phyloP scores from a whole-genome alignment of 2,113 vertebrate species.

The Sclerurus mexicanus region DNA sequence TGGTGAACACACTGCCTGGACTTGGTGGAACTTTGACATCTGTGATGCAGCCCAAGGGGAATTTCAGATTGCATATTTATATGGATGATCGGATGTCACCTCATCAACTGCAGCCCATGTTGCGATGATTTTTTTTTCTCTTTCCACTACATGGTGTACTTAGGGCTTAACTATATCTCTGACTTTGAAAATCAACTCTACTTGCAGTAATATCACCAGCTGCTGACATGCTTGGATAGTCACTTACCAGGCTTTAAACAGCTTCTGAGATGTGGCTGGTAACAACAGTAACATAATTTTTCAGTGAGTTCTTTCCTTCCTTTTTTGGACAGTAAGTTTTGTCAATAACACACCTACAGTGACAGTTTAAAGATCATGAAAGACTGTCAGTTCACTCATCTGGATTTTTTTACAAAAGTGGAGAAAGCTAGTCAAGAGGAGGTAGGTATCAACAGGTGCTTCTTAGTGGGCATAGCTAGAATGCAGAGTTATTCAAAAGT shows the following conservation, averaged over 20 bases:
- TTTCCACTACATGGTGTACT: background rate
- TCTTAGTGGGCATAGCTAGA: background rate
- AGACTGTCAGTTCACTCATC: background rate
- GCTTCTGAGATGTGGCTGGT: background rate
- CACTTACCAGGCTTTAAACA: background rate
- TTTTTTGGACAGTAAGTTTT: background rate
- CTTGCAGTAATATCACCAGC: background rate
- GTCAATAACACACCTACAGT: background rate
- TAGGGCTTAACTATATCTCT: background rate
- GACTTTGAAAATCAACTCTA: background rate
- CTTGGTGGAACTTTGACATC: background rate
- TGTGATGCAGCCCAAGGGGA: background rate
- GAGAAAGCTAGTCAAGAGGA: background rate
- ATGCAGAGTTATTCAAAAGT: background rate
- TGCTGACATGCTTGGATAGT: background rate
- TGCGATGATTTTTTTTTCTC: background rate
- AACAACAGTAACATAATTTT: background rate
- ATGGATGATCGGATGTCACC: background rate
- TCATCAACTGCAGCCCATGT: background rate
- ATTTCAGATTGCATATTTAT: slow-evolving; percentile 1
- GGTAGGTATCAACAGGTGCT: background rate
- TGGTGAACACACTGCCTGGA: background rate
- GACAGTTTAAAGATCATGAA: background rate
- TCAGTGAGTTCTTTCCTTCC: background rate
- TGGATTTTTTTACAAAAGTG: background rate